Percentiles rank a stretch among this genome's conserved stretches.
phyloP scores from a whole-genome alignment of 2,888 invertebrate species.

The Cabera pusaria region DNA sequence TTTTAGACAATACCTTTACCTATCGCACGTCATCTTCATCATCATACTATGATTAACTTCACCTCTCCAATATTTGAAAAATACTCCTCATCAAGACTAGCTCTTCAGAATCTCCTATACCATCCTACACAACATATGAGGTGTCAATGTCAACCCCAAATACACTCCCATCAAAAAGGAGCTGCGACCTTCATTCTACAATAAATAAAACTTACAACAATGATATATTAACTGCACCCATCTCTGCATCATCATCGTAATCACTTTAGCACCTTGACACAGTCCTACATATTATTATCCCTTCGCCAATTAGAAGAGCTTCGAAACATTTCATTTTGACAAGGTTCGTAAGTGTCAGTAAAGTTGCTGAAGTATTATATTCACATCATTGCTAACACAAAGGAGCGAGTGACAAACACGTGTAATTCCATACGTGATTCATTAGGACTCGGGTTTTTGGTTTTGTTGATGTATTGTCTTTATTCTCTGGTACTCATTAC shows the following conservation, averaged over 20 bases:
- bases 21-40: too few relatives aligned
- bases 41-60: too few relatives aligned
- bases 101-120: too few relatives aligned
- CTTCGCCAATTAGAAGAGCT: background rate
- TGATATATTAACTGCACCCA: conserved; percentile 8
- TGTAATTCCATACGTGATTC: conserved; percentile 80
- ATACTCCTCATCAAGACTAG: too few relatives aligned
- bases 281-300: too few relatives aligned
- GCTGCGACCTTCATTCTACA: conserved; percentile 35
- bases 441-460: conserved; percentile 71
- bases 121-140: too few relatives aligned
- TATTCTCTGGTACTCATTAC: conserved; percentile 61
- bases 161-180: conserved; percentile 7
- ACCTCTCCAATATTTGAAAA: too few relatives aligned
- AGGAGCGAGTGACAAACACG: conserved; percentile 69
- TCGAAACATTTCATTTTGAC: background rate
- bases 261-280: conserved; percentile 7
- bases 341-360: conserved; percentile 1
- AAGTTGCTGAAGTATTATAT: conserved; percentile 2
- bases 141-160: conserved; percentile 6
- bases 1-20: too few relatives aligned
- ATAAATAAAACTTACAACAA: conserved; percentile 15
- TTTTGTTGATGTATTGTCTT: conserved; percentile 74
- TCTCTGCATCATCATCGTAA: background rate
- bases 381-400: conserved; percentile 49